Percentiles rank a stretch among this genome's conserved stretches.
These are phyloP conservation scores for Carduelis carduelis DNA, from an alignment of 2,797 vertebrate genomes.

Conservation along the genomic window DNA sequence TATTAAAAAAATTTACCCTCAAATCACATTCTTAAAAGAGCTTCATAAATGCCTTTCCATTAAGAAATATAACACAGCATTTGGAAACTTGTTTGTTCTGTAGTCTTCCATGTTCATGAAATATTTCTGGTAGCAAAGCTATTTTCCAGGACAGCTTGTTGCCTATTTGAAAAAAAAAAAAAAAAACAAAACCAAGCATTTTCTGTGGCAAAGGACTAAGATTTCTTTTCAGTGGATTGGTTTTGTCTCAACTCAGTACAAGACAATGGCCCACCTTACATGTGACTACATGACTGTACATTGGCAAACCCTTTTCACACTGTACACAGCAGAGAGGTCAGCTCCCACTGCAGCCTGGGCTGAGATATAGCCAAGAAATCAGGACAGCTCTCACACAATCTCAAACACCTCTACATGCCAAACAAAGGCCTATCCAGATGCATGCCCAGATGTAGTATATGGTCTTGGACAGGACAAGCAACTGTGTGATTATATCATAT, in stretches of 20 bases:
- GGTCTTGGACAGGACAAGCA: not conserved
- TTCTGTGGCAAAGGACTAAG: not conserved
- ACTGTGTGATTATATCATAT: not conserved
- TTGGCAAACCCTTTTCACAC: not conserved
- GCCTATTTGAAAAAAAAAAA: not conserved
- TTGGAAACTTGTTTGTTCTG: not conserved
- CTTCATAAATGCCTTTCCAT: constrained; percentile 2
- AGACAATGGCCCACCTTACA: not conserved
- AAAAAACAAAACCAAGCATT: not conserved
- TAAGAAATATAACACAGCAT: not conserved
- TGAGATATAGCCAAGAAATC: accelerated
- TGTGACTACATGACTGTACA: not conserved
- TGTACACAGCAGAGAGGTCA: not conserved
- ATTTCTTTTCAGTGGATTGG: not conserved
- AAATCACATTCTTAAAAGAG: not conserved
- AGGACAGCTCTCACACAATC: accelerated
- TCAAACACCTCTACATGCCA: not conserved
- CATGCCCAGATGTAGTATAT: not conserved
- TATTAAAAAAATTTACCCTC: not conserved
- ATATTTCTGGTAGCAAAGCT: not conserved
- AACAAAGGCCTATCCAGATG: not conserved
- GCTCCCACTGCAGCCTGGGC: not conserved
- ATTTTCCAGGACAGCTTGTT: not conserved
- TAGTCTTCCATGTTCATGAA: not conserved
- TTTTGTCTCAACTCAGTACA: not conserved